phyloP scores from a whole-genome alignment of 2,888 invertebrate genomes.

The Isotomurus palustris region DNA sequence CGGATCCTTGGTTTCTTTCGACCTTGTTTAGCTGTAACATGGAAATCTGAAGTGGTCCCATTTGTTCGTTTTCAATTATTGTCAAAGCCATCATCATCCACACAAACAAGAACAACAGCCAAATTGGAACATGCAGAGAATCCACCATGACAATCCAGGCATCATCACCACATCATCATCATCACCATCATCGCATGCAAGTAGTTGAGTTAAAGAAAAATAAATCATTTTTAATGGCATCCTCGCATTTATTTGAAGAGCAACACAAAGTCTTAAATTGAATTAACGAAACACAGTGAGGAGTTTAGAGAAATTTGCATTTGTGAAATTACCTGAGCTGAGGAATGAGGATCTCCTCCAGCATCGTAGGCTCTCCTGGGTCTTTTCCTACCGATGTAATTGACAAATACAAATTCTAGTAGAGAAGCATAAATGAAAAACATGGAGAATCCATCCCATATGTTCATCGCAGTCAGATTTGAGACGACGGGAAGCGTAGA shows the following conservation, averaged over 20 bases:
- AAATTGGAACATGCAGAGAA: too few species aligned
- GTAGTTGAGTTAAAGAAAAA: too few species aligned
- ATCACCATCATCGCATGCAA: too few species aligned
- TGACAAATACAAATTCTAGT: slow-evolving; percentile 90
- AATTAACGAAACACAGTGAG: background rate
- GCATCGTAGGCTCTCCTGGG: slow-evolving; percentile 55
- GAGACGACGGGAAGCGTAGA: slow-evolving; percentile 84
- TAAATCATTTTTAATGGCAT: too few species aligned
- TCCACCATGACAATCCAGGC: too few species aligned
- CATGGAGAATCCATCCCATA: slow-evolving; percentile 96
- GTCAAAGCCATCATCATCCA: slow-evolving; percentile 4
- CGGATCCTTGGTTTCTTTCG: slow-evolving; percentile 30
- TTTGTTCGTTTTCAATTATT: background rate
- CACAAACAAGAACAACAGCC: too few species aligned
- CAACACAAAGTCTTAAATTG: too few species aligned
- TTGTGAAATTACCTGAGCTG: slow-evolving; percentile 37
- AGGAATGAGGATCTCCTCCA: slow-evolving; percentile 32
- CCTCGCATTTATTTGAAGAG: too few species aligned
- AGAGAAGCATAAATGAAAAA: slow-evolving; percentile 93
- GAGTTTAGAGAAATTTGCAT: background rate
- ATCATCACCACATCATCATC: too few species aligned
- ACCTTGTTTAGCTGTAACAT: slow-evolving; percentile 42
- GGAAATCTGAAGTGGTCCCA: slow-evolving; percentile 17
- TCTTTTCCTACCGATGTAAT: slow-evolving; percentile 86
- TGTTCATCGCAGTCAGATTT: slow-evolving; percentile 91